Evolutionary conservation across 2,888 invertebrate genomes (phyloP).

Genomic region (Sisyra terminalis): DNA sequence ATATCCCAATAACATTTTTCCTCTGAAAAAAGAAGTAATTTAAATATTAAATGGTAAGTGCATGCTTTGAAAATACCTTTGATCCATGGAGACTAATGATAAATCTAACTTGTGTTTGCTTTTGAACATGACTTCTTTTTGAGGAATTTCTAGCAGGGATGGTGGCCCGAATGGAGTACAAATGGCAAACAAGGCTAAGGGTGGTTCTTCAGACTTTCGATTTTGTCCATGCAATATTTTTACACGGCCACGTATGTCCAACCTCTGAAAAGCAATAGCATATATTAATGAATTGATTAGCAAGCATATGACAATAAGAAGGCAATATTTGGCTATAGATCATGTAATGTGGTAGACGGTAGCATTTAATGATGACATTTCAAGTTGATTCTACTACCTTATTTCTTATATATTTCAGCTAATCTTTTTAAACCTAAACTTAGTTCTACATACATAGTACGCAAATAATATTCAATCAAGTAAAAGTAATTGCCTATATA

Average conservation of each 20-base stretch:
- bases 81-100: conserved; percentile 93
- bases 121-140: conserved; percentile 99
- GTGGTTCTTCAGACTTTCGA: conserved; percentile 84
- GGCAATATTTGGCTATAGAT: too few relatives aligned
- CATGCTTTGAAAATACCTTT: conserved; percentile 38
- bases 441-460: too few relatives aligned
- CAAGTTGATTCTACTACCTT: too few relatives aligned
- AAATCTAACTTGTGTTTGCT: conserved; percentile 98
- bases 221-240: conserved; percentile 95
- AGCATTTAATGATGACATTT: too few relatives aligned
- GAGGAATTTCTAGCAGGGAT: conserved; percentile 88
- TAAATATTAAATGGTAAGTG: neutral
- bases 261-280: conserved; percentile 44
- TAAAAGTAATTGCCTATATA: too few relatives aligned
- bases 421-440: too few relatives aligned
- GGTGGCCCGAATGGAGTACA: conserved; percentile 99
- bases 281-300: too few relatives aligned
- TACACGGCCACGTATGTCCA: conserved; percentile 94
- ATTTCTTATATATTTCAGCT: too few relatives aligned
- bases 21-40: conserved; percentile 40
- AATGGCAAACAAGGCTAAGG: conserved; percentile 87
- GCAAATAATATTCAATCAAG: too few relatives aligned
- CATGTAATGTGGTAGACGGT: too few relatives aligned
- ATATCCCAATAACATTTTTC: conserved; percentile 88
- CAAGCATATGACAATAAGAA: too few relatives aligned